A percentile compares a stretch with the other conserved stretches of the same genome.
Evolutionary conservation across 2,797 vertebrate genomes (phyloP).

Genomic region (Alosa sapidissima): DNA sequence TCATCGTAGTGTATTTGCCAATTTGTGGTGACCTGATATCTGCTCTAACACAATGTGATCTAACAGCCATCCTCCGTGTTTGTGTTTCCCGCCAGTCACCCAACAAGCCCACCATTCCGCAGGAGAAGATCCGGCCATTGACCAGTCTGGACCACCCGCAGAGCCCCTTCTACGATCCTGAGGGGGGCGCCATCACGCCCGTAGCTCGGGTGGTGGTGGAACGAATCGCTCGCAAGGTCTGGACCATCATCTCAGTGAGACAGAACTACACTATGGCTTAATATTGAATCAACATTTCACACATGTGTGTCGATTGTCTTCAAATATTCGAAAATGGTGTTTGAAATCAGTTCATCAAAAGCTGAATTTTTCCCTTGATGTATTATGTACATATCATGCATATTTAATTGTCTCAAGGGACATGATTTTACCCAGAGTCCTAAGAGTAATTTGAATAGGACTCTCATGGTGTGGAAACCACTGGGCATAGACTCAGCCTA

Average conservation of each 20-base stretch:
- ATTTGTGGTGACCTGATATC: background rate
- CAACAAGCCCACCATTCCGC: conserved; percentile 85
- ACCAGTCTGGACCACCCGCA: conserved; percentile 97
- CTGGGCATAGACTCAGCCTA: background rate
- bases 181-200: conserved; percentile 92
- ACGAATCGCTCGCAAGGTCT: conserved; percentile 95
- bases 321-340: background rate
- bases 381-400: background rate
- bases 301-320: background rate
- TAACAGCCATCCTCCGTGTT: background rate
- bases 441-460: background rate
- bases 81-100: conserved; percentile 78
- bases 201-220: conserved; percentile 92
- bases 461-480: background rate
- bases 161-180: conserved; percentile 96
- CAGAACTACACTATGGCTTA: background rate
- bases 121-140: conserved; percentile 95
- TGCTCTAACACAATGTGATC: background rate
- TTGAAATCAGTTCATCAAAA: conserved; percentile 11
- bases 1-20: background rate
- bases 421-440: background rate
- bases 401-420: background rate
- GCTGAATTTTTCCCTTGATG: background rate
- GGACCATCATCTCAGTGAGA: conserved; percentile 26
- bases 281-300: background rate